Conservation (phyloP, 1,140 invertebrate genomes). For the Lucilia sericata region DNA sequence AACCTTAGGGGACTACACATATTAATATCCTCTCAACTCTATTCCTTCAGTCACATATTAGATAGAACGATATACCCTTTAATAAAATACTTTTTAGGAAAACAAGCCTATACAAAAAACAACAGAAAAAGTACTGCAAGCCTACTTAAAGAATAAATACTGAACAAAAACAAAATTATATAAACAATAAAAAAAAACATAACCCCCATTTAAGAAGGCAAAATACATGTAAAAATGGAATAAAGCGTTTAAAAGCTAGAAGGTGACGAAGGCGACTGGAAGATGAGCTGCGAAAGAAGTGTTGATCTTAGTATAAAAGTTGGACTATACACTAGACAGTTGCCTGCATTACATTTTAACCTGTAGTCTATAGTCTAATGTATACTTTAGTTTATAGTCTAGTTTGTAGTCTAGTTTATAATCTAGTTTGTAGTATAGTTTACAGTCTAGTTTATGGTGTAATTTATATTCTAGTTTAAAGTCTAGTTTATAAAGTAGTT, state of each 20-base stretch:
- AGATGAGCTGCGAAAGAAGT: too few relatives aligned
- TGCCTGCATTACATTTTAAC: too few relatives aligned
- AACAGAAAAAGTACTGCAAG: not conserved
- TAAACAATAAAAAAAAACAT: not conserved
- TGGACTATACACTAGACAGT: too few relatives aligned
- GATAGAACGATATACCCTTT: slow-evolving; percentile 10
- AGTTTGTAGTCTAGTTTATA: too few relatives aligned
- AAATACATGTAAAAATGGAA: not conserved
- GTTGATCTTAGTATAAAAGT: too few relatives aligned
- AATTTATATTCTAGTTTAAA: too few relatives aligned
- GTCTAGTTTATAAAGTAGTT: too few relatives aligned
- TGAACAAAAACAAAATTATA: not conserved
- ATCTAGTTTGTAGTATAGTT: too few relatives aligned
- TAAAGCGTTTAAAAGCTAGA: not conserved
- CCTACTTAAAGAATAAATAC: slow-evolving; percentile 30
- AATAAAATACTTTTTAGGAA: not conserved
- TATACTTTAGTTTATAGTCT: too few relatives aligned
- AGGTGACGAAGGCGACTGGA: not conserved
- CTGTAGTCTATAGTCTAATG: too few relatives aligned
- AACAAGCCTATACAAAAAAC: not conserved
- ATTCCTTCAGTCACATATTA: not conserved
- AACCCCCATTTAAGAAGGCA: not conserved
- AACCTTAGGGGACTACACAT: slow-evolving; percentile 25
- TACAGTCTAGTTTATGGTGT: too few relatives aligned
- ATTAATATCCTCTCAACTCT: not conserved